Conservation (phyloP, 1,140 invertebrate genomes). For the Drosophila sturtevanti region DNA sequence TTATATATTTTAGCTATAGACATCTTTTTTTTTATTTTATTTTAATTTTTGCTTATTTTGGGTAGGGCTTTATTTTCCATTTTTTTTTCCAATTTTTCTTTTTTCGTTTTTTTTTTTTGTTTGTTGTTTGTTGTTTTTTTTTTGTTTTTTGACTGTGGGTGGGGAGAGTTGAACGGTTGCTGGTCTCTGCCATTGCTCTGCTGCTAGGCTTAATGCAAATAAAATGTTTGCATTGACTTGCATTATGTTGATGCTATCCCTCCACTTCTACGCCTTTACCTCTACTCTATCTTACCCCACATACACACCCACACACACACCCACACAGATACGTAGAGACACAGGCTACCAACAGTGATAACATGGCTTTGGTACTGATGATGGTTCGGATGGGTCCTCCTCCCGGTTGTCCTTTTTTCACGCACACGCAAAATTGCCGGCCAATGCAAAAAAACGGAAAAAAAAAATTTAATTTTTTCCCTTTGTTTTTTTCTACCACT, state of each 20-base stretch:
- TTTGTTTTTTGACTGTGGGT: constrained; percentile 12
- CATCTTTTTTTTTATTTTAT: constrained; percentile 27
- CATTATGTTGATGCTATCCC: constrained; percentile 67
- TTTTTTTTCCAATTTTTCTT: constrained; percentile 36
- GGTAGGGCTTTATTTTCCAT: constrained; percentile 18
- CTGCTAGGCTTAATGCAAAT: constrained; percentile 74
- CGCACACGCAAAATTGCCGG: constrained; percentile 20
- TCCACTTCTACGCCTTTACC: too few species aligned
- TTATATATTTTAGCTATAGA: constrained; percentile 70
- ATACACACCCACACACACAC: background rate
- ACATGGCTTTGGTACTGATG: constrained; percentile 12
- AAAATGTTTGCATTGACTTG: constrained; percentile 82
- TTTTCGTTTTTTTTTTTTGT: constrained; percentile 10
- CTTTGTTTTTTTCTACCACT: background rate
- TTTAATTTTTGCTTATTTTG: constrained; percentile 30
- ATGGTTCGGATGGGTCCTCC: constrained; percentile 12
- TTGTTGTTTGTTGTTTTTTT: constrained; percentile 17
- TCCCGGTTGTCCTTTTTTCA: constrained; percentile 44
- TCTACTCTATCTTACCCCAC: background rate
- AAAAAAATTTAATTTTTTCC: background rate
- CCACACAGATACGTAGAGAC: too few species aligned
- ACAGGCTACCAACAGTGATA: background rate
- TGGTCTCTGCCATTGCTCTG: constrained; percentile 5
- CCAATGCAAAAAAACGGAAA: constrained; percentile 24
- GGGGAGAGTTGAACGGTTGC: background rate